Evolutionary conservation across 2,113 vertebrate genomes (phyloP).

Genomic region (Tragelaphus imberbis): DNA sequence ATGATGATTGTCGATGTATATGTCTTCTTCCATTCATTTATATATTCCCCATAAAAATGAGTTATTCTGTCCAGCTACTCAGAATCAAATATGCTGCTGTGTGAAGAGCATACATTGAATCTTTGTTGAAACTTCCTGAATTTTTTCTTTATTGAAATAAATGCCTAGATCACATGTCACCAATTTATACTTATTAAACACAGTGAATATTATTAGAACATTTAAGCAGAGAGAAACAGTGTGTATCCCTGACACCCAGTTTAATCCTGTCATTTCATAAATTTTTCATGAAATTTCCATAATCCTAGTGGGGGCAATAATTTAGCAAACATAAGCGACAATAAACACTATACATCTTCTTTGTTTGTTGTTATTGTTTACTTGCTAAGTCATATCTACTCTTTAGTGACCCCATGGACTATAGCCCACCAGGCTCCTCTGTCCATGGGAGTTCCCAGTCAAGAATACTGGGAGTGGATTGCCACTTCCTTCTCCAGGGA

Average conservation of each 20-base stretch:
- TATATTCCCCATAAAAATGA: not conserved
- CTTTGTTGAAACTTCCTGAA: not conserved
- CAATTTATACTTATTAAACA: not conserved
- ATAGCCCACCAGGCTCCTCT: not conserved
- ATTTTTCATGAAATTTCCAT: not conserved
- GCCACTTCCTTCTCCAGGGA: not conserved
- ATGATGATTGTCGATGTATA: not conserved
- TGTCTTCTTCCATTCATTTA: not conserved
- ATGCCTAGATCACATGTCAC: not conserved
- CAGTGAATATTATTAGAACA: not conserved
- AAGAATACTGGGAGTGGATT: not conserved
- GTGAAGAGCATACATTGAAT: not conserved
- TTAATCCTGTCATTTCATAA: not conserved
- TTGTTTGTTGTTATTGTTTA: not conserved
- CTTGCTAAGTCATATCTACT: not conserved
- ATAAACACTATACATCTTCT: not conserved
- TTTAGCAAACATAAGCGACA: not conserved
- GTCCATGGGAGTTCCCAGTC: not conserved
- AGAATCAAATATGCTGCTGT: not conserved
- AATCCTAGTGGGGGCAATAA: not conserved
- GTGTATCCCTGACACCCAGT: not conserved
- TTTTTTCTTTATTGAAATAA: not conserved
- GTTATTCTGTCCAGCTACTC: not conserved
- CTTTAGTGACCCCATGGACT: not conserved
- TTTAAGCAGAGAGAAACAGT: not conserved